Evolutionary conservation across 2,113 vertebrate species (phyloP).

Genomic region (Phalacrocorax carbo): DNA sequence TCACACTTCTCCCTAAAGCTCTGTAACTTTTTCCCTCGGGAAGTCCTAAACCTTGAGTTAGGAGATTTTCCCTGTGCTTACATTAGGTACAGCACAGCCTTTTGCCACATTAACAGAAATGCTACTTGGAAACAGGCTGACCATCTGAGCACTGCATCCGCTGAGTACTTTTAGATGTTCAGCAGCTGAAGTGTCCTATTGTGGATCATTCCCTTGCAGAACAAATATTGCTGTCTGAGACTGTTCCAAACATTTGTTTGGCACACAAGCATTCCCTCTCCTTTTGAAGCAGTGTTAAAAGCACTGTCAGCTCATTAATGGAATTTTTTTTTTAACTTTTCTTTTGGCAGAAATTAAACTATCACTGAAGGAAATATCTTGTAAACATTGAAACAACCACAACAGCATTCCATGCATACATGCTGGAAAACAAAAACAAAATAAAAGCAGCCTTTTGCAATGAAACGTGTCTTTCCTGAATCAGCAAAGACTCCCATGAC

Average conservation of each 20-base stretch:
- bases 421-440: constrained; percentile 61
- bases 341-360: constrained; percentile 59
- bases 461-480: constrained; percentile 60
- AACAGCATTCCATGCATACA: constrained; percentile 69
- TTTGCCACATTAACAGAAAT: constrained; percentile 48
- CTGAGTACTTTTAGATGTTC: constrained; percentile 41
- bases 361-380: constrained; percentile 73
- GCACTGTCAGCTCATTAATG: constrained; percentile 70
- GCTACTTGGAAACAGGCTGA: constrained; percentile 43
- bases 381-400: constrained; percentile 70
- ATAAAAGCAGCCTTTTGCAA: constrained; percentile 65
- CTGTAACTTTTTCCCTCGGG: not conserved
- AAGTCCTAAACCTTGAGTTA: constrained; percentile 11
- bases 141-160: constrained; percentile 51
- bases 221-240: constrained; percentile 63
- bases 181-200: constrained; percentile 42
- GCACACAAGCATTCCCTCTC: not conserved
- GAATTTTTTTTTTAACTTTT: constrained; percentile 49
- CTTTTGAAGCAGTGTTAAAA: constrained; percentile 68
- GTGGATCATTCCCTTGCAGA: constrained; percentile 53
- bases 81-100: not conserved
- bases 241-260: constrained; percentile 64
- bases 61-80: not conserved
- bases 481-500: constrained; percentile 67
- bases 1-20: constrained; percentile 35